phyloP scores from a whole-genome alignment of 2,888 invertebrate species.

The Rhagophthalmus giganteus region DNA sequence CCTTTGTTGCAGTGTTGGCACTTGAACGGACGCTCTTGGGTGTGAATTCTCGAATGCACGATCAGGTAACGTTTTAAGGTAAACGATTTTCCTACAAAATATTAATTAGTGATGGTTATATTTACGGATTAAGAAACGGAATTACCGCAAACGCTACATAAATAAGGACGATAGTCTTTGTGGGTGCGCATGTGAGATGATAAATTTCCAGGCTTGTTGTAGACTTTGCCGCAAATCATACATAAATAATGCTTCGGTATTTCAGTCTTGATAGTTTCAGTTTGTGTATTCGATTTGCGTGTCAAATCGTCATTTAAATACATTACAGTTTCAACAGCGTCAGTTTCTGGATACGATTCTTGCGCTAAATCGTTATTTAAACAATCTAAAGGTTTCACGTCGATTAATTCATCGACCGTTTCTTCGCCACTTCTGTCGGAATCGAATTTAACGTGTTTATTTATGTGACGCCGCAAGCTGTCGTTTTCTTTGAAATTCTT shows the following conservation, averaged over 20 bases:
- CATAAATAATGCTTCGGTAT: too few relatives aligned
- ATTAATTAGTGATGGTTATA: not conserved
- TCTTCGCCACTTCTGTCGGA: slow-evolving; percentile 4
- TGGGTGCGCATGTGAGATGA: slow-evolving; percentile 26
- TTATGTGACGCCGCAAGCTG: slow-evolving; percentile 6
- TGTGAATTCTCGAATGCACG: slow-evolving; percentile 29
- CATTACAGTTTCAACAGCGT: too few relatives aligned
- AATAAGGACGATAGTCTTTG: slow-evolving; percentile 18
- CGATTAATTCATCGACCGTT: not conserved
- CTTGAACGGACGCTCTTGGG: slow-evolving; percentile 24
- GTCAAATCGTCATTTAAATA: too few relatives aligned
- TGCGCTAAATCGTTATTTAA: too few relatives aligned
- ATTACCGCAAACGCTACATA: slow-evolving; percentile 32
- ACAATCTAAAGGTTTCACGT: slow-evolving; percentile 3
- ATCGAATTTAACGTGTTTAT: slow-evolving; percentile 9
- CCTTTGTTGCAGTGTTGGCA: slow-evolving; percentile 32
- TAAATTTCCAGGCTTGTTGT: slow-evolving; percentile 17
- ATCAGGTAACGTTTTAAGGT: slow-evolving; percentile 25
- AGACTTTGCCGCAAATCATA: slow-evolving; percentile 30
- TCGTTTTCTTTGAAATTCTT: slow-evolving; percentile 16
- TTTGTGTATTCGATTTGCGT: slow-evolving; percentile 17
- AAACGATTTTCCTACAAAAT: slow-evolving; percentile 29
- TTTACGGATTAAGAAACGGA: not conserved
- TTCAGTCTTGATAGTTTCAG: too few relatives aligned
- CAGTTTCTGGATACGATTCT: too few relatives aligned